These are phyloP conservation scores for Drosophila dunni DNA, from an alignment of 1,140 invertebrate species.

Conservation along the genomic window DNA sequence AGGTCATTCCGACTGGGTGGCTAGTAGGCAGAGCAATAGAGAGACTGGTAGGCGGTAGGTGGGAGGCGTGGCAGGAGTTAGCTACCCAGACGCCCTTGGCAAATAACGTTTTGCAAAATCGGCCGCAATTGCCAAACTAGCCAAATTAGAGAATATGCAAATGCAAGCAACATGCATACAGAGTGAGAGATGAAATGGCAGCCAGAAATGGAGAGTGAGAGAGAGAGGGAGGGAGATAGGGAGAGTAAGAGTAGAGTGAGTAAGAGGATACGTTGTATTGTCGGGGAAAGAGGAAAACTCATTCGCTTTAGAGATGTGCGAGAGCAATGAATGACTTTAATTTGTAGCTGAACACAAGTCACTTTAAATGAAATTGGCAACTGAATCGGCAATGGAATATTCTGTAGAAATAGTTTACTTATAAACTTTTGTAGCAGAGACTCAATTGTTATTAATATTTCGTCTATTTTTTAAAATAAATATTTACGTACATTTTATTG, in stretches of 20 bases:
- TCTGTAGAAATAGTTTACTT: too few relatives aligned
- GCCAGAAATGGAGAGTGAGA: neutral
- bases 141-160: slow-evolving; percentile 81
- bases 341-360: neutral
- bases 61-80: neutral
- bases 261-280: neutral
- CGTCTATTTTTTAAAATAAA: too few relatives aligned
- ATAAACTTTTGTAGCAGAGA: too few relatives aligned
- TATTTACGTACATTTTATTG: too few relatives aligned
- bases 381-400: neutral
- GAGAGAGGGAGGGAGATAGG: neutral
- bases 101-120: slow-evolving; percentile 82
- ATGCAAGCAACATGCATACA: slow-evolving; percentile 71
- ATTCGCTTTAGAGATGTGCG: neutral
- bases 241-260: too few relatives aligned
- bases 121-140: slow-evolving; percentile 82
- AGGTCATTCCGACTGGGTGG: slow-evolving; percentile 39
- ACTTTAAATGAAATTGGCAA: neutral
- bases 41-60: too few relatives aligned
- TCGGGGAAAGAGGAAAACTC: neutral
- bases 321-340: neutral
- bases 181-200: neutral
- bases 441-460: too few relatives aligned
- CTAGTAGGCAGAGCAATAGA: neutral
- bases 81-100: slow-evolving; percentile 48